phyloP scores from a whole-genome alignment of 2,888 invertebrate species.

The Dendrolimus houi region DNA sequence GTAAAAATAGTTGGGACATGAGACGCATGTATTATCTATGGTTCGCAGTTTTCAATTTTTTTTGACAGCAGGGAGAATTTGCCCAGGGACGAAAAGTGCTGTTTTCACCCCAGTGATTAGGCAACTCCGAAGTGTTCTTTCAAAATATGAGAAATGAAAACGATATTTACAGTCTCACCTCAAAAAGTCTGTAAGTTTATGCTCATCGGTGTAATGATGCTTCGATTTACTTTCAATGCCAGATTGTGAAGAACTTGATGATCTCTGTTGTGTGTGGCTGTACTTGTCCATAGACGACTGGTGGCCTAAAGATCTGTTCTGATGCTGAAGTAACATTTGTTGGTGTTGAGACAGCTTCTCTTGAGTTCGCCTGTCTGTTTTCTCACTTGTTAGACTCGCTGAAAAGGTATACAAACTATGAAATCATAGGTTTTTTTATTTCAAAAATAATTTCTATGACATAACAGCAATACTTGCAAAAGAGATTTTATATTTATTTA shows the following conservation, averaged over 20 bases:
- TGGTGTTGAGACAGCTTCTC: constrained; percentile 78
- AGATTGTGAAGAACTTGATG: constrained; percentile 54
- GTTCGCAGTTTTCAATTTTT: no score
- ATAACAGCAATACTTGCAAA: no score
- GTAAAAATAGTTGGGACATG: no score
- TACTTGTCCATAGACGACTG: constrained; percentile 79
- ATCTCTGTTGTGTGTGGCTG: constrained; percentile 62
- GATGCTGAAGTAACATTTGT: constrained; percentile 81
- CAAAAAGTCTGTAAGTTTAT: constrained; percentile 83
- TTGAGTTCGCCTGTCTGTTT: constrained; percentile 56
- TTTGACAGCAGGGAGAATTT: no score
- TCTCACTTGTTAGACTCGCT: constrained; percentile 60
- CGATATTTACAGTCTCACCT: constrained; percentile 32
- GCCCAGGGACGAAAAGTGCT: no score
- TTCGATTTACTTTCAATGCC: constrained; percentile 51
- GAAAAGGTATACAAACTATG: constrained; percentile 9
- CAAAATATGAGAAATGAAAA: no score
- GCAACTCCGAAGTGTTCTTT: no score
- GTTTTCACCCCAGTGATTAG: no score
- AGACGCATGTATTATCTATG: no score
- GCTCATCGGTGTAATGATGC: constrained; percentile 75
- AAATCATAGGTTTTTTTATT: no score
- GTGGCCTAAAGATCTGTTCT: constrained; percentile 76
- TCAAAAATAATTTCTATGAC: no score
- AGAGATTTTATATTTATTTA: no score